Base-by-base conservation (phyloP, 1,140 invertebrate genomes). In the Potamilus streckersoni region DNA sequence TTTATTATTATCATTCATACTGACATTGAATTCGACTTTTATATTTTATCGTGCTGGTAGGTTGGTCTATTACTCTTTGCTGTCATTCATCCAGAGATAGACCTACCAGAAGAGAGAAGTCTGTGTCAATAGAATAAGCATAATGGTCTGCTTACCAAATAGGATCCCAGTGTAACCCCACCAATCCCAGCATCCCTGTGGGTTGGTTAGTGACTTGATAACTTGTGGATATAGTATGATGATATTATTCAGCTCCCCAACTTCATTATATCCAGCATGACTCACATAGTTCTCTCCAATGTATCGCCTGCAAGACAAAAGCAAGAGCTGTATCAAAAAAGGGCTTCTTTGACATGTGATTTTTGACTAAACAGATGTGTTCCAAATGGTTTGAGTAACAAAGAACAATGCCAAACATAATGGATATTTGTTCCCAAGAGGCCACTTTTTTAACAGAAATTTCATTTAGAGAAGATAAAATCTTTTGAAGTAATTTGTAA, bases 181-280 rank as follows among this genome's bases (percentile, higher is more conserved):
- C 90, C 90, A 90, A 69, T 91, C 90, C 88, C 88, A 91, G 79
- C 90, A 91, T 6, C 87, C 87, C 16, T 86, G 79, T 16, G 85
- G 86, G 73, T 91, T 91, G 56, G 76, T 57, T 17, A 74, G n/a
- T 58, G 73, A 63, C 0, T 56, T 56, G n/a, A 81, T 79, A 14
- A 82, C 86, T 83, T 91, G 90, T 20, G 90, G 90, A 82, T 90
- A 91, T 2, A 91, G 79, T 14, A 91, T 84, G 73, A 91, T 88
- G 77, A 90, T 89, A 80, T 90, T 85, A 74, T 91, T 91, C 58
- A 87, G 71, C 73, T 91, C 90, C 16, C 87, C 90, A 11, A 89
- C 89, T 76, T 90, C 89, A 67, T 90, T 85, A 73, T 90, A 90
- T 6, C 90, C 90, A 13, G 83, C 80, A 59, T 89, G 85, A 17